Evolutionary conservation across 2,888 invertebrate genomes (phyloP), one percentile per base, ranked within the genome.

Genomic region (Hirudinaria manillensis): DNA sequence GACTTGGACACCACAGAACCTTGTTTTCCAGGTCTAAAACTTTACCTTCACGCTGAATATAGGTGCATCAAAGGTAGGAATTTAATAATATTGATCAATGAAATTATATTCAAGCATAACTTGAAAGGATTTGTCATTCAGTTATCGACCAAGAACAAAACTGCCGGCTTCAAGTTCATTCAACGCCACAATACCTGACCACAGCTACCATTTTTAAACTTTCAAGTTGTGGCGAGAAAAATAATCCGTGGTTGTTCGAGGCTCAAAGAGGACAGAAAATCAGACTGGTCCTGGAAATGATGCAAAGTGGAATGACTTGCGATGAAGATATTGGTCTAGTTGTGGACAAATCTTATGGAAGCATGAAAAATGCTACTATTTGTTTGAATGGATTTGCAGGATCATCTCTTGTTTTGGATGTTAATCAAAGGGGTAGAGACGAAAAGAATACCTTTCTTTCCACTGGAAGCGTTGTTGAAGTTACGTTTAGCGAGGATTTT

Each of bases 21-120:
- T 34, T 76, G 76, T 38, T 36, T 45, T 13, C 68, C 65, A 16
- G 76, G 73, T 32, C 67, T 76, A 10, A 76, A 67, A 16, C 32
- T 45, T 34, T 72, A 76, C 38, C 38, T 76, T 45, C 67, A 73
- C 21, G 7, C 27, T 19, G 71, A 71, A 21, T 53, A 71, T 21
- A 13, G 13, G 6, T 71, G 71, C 21, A 10, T 51, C 13, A 27
- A 7, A 29, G 71, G 71, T 71, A 13, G 36, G 21, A 56, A 56
- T 56, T 3, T 56, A 7, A 21, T 27, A 56, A 56, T 56, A 24
- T 56, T 56, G 56, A 21, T 21, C 13, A 53, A 53, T 53, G 21
- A 21, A 16, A 16, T 53, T 53, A 16, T 53, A 16, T 53, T 53
- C 13, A 53, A 16, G 21, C 21, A 16, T 53, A 53, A 53, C 21